A percentile compares a stretch with the other conserved stretches of the same genome.
phyloP scores from a whole-genome alignment of 2,888 invertebrate genomes.

The Volucella inflata region DNA sequence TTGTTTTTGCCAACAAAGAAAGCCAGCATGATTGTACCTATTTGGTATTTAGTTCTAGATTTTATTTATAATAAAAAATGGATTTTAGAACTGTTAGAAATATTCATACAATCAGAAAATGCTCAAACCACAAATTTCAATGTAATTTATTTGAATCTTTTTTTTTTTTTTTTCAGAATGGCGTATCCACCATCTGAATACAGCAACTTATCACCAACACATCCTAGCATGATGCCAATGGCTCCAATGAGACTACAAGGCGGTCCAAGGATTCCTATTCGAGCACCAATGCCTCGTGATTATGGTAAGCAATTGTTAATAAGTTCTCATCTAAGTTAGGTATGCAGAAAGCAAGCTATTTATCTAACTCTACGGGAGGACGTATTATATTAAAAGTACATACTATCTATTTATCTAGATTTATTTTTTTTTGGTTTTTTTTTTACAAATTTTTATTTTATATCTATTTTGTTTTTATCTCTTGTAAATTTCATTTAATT shows the following conservation, averaged over 20 bases:
- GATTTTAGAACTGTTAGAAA: too few relatives aligned
- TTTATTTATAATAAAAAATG: too few relatives aligned
- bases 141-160: constrained; percentile 4
- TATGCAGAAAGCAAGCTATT: constrained; percentile 52
- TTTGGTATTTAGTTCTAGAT: too few relatives aligned
- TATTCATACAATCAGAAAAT: neutral
- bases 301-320: constrained; percentile 90
- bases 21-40: too few relatives aligned
- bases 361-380: constrained; percentile 27
- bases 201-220: constrained; percentile 87
- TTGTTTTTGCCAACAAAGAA: too few relatives aligned
- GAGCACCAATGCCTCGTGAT: constrained; percentile 91
- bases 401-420: constrained; percentile 30
- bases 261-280: constrained; percentile 83
- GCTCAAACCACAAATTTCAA: constrained; percentile 18
- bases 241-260: constrained; percentile 86
- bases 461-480: constrained; percentile 10
- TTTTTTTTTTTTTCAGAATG: constrained; percentile 45
- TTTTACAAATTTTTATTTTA: constrained; percentile 4
- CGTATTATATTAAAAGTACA: constrained; percentile 17
- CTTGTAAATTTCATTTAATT: constrained; percentile 32
- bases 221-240: constrained; percentile 89
- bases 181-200: constrained; percentile 76
- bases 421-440: too few relatives aligned
- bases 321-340: constrained; percentile 45